A percentile compares a stretch with the other conserved stretches of the same genome.
phyloP scores from a whole-genome alignment of 2,888 invertebrate genomes.

The Cyclophora albipunctata region DNA sequence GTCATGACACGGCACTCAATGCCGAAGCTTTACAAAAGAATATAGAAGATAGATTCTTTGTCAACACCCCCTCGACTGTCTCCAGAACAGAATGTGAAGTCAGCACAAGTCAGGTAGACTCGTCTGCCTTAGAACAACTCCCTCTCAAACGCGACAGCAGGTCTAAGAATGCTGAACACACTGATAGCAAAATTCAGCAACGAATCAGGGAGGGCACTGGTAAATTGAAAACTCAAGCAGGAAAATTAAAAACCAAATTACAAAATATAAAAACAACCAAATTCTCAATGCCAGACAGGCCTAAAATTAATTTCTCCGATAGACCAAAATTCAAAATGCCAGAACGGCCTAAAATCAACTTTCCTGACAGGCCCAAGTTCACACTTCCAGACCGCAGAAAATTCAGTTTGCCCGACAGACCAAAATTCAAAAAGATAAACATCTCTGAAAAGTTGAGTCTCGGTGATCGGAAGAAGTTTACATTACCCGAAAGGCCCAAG shows the following conservation, averaged over 20 bases:
- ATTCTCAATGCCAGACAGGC: conserved; percentile 69
- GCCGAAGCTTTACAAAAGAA: conserved; percentile 77
- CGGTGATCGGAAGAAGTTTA: conserved; percentile 77
- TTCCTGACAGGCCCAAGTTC: conserved; percentile 76
- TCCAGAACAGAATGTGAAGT: conserved; percentile 79
- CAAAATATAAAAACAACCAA: conserved; percentile 77
- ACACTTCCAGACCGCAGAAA: conserved; percentile 76
- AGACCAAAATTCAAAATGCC: conserved; percentile 67
- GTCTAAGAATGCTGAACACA: conserved; percentile 65
- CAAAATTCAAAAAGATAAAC: conserved; percentile 67
- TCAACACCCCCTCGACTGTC: conserved; percentile 73
- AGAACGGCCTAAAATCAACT: conserved; percentile 71
- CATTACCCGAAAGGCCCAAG: conserved; percentile 76
- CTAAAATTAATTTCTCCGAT: conserved; percentile 76
- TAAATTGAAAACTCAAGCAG: conserved; percentile 81
- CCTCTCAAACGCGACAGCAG: conserved; percentile 76
- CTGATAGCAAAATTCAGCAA: conserved; percentile 77
- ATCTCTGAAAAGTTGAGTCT: conserved; percentile 69
- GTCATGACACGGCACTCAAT: conserved; percentile 45
- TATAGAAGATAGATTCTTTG: conserved; percentile 78
- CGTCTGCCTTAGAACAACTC: conserved; percentile 78
- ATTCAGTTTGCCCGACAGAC: conserved; percentile 78
- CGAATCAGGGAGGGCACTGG: conserved; percentile 81
- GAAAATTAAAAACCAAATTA: conserved; percentile 80
- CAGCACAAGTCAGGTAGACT: conserved; percentile 80